These are phyloP conservation scores for Serinus canaria DNA, from an alignment of 2,113 vertebrate genomes.

Conservation along the genomic window DNA sequence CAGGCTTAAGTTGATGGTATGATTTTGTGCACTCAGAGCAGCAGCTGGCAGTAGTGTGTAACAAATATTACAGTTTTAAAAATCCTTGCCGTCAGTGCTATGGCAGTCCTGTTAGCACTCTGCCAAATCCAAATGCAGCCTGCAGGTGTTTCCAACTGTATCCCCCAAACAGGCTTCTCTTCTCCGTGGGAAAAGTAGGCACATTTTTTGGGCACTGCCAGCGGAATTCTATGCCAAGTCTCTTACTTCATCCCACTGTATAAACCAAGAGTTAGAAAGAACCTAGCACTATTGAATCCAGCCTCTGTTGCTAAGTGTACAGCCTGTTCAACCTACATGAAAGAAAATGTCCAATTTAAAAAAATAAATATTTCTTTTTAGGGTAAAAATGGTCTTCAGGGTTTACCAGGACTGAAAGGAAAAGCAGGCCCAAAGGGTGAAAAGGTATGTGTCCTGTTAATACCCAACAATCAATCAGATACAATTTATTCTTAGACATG, in stretches of 20 bases:
- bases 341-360: background rate
- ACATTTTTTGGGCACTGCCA: background rate
- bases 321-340: background rate
- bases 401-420: slow-evolving; percentile 72
- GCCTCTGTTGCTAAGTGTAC: background rate
- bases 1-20: background rate
- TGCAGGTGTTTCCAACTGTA: background rate
- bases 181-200: background rate
- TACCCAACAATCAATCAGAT: background rate
- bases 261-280: background rate
- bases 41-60: background rate
- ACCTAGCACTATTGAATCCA: background rate
- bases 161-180: background rate
- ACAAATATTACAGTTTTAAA: background rate
- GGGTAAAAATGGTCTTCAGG: slow-evolving; percentile 64
- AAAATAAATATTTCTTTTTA: slow-evolving; percentile 23
- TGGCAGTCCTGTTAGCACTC: background rate
- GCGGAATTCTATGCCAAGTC: background rate
- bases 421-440: slow-evolving; percentile 76
- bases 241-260: background rate
- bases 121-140: background rate
- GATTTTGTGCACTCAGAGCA: background rate
- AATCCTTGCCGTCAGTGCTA: background rate
- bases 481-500: background rate
- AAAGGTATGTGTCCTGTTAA: slow-evolving; percentile 69